Base-by-base conservation (phyloP, 2,113 vertebrate species). In the Lathamus discolor region DNA sequence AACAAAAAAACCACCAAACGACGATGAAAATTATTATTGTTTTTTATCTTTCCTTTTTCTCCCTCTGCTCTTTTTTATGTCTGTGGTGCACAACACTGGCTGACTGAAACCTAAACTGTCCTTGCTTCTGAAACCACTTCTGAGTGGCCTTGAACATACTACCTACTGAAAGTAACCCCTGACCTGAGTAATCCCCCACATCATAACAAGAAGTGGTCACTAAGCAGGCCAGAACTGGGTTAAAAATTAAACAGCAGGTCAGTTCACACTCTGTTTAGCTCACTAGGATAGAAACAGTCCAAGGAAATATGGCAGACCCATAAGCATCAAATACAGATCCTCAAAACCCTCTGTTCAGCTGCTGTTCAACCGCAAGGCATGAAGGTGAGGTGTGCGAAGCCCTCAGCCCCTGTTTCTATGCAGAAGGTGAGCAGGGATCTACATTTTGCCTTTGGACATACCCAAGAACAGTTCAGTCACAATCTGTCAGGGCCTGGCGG, bases 171-270 rank as follows among this genome's bases (percentile, higher is more conserved):
- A 86, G 54, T n/a, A 43, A 85, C 41, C 59, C 66, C 51, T 51
- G 62, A 39, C 44, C 55, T 54, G 5, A 92, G 44, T 27, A 76
- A 61, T 46, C 15, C 17, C 25, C 13, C 46, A 23, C n/a, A 51
- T 23, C 39, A 18, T 0, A 2, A 18, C 67, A 23, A 28, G 3
- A 87, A 39, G 13, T 11, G 5, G 18, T n/a, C n/a, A 59, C 41
- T 52, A n/a, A 54, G 51, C 33, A 64, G 41, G 59, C 54, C 64
- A 91, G 39, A 92, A 57, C 11, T 23, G 17, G 41, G 17, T 88
- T 93, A 86, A 90, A 93, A 80, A 90, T 90, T 54, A 90, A 88
- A 86, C 63, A 77, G n/a, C 31, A 63, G 28, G 33, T 80, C 41
- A 83, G 35, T 8, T 88, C 44, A 73, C 3, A 5, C 28, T 74